Base-by-base conservation (phyloP, 2,113 vertebrate species). In the Hystrix cristata region DNA sequence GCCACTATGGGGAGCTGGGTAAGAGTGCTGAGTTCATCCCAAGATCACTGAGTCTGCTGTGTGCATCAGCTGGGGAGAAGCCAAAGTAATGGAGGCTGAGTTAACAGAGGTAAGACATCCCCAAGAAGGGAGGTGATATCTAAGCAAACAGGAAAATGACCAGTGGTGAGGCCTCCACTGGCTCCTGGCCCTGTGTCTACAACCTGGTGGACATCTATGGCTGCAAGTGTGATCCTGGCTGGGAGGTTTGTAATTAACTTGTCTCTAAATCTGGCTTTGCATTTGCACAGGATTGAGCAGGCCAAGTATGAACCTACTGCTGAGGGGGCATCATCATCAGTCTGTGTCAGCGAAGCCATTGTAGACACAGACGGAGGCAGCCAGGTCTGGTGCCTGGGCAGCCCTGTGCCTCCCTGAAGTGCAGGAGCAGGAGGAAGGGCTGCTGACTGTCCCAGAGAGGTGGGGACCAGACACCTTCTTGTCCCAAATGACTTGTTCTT, bases 241-340 rank as follows among this genome's bases (percentile, higher is more conserved):
- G 46, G 27, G 51, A 29, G 1, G 11, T 34, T 48, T 21, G 18
- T 1, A 23, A 7, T 2, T 9, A 29, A 16, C 78, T 34, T 31
- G 13, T 59, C 78, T n/a, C 74, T 23, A 53, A 18, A 46, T 23
- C 64, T 0, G 72, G 74, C 72, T 76, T 29, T 76, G 72, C 46
- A 7, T 29, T 13, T 51, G 12, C 25, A 76, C 43, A 7, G 71
- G 71, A 13, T 2, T 1, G 38, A 27, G 71, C 71, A 46, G 43
- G 21, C 21, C 64, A 65, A 59, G 19, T 0, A 55, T 60, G 4
- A 2, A 18, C 72, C 78, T 19, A 5, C 0, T 0, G 8, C 74
- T 3, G 0, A 0, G 27, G 7, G 3, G 79, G 69, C 1, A 0
- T 10, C 1, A 8, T 51, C 23, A 13, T 6, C 29, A 10, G 12